Percentiles rank a stretch among this genome's conserved stretches.
Conservation (phyloP, 1,140 invertebrate genomes). For the Hetaerina americana region DNA sequence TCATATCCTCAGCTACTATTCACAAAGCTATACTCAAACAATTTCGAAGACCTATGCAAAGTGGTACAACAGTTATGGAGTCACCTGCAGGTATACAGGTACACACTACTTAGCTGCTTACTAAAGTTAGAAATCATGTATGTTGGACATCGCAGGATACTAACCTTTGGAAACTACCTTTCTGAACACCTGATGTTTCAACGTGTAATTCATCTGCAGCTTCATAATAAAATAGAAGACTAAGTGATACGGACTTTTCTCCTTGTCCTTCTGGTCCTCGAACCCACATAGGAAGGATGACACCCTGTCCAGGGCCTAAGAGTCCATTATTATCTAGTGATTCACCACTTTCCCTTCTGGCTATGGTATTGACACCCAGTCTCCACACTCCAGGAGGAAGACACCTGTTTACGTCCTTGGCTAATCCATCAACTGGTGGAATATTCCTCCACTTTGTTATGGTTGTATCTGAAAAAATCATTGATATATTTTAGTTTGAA, state of each 20-base stretch:
- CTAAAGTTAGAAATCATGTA: too few species aligned
- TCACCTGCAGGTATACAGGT: too few species aligned
- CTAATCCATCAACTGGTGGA: background rate
- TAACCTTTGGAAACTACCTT: background rate
- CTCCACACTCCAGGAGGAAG: background rate
- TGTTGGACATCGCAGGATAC: too few species aligned
- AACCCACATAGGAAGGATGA: background rate
- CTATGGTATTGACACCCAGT: background rate
- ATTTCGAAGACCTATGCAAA: too few species aligned
- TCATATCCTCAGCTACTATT: too few species aligned
- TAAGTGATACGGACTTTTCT: background rate
- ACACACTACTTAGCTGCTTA: too few species aligned
- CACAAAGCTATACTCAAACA: too few species aligned
- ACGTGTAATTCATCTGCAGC: background rate
- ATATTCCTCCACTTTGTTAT: background rate
- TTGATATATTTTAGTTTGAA: too few species aligned
- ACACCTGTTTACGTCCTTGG: background rate
- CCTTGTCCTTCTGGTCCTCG: background rate
- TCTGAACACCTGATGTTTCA: background rate
- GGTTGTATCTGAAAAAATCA: background rate
- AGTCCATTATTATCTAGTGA: background rate
- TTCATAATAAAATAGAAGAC: background rate
- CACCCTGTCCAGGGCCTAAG: background rate
- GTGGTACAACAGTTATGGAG: too few species aligned
- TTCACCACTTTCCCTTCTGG: background rate